phyloP scores from a whole-genome alignment of 1,140 invertebrate genomes.

The Drosophila willistoni region DNA sequence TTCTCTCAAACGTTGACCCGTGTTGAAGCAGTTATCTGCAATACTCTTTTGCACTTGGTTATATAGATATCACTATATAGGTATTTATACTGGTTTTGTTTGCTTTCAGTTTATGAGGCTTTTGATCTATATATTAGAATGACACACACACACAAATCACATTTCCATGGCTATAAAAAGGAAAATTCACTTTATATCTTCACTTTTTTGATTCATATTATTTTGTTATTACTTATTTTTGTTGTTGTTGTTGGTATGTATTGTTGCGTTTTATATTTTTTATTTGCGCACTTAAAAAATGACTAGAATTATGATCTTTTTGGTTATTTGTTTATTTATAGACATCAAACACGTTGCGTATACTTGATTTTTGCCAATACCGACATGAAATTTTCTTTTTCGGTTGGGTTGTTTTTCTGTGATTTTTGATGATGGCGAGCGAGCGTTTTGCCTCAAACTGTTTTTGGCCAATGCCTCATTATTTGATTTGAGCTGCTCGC shows the following conservation, averaged over 20 bases:
- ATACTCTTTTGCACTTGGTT: conserved; percentile 20
- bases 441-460: conserved; percentile 79
- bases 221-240: conserved; percentile 28
- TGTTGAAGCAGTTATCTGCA: conserved; percentile 43
- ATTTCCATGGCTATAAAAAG: conserved; percentile 50
- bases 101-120: conserved; percentile 12
- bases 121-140: conserved; percentile 2
- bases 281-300: conserved; percentile 69
- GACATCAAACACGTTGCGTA: conserved; percentile 63
- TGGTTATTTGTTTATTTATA: conserved; percentile 54
- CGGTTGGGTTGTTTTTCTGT: conserved; percentile 25
- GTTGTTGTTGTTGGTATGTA: not conserved
- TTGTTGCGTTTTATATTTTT: conserved; percentile 9
- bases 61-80: not conserved
- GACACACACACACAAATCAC: conserved; percentile 31
- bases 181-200: conserved; percentile 63
- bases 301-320: conserved; percentile 43
- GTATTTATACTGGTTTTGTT: conserved; percentile 33
- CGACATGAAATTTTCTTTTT: conserved; percentile 39
- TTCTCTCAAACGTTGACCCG: conserved; percentile 75
- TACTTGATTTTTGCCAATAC: conserved; percentile 62
- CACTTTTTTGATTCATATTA: conserved; percentile 40
- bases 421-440: conserved; percentile 67
- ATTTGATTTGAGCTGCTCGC: conserved; percentile 70
- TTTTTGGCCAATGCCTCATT: conserved; percentile 70